These are phyloP conservation scores for Lycaena phlaeas DNA, from an alignment of 2,888 invertebrate genomes.

Conservation along the genomic window DNA sequence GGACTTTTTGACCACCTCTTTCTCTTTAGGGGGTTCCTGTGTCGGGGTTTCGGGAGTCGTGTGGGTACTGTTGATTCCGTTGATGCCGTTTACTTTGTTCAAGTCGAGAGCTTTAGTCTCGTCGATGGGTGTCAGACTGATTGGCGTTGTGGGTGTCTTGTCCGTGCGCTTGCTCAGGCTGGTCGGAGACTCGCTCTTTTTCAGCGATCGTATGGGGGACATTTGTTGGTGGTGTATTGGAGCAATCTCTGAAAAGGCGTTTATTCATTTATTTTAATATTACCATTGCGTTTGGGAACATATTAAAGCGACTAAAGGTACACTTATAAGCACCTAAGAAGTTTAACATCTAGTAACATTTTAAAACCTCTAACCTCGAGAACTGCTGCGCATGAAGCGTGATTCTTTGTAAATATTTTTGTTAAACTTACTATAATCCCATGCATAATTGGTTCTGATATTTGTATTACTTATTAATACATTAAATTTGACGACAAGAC, in stretches of 20 bases:
- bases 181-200: conserved; percentile 65
- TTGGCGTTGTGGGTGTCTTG: conserved; percentile 66
- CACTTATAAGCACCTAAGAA: not conserved
- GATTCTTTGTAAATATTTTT: not conserved
- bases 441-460: no score
- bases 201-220: conserved; percentile 66
- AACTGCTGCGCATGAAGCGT: not conserved
- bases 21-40: no score
- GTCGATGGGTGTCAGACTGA: conserved; percentile 64
- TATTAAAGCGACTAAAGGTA: not conserved
- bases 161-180: conserved; percentile 64
- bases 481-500: no score
- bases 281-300: not conserved
- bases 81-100: conserved; percentile 50
- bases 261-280: conserved; percentile 17
- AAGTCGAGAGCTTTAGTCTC: conserved; percentile 63
- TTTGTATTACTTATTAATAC: no score
- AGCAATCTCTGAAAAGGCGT: conserved; percentile 61
- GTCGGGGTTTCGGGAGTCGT: conserved; percentile 56
- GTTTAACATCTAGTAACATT: not conserved
- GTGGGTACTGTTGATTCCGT: conserved; percentile 45
- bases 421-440: no score
- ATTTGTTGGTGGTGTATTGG: conserved; percentile 69
- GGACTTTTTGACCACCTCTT: conserved; percentile 59
- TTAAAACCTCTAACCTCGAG: not conserved